Evolutionary conservation across 2,113 vertebrate genomes (phyloP).

Genomic region (Arizona elegans): DNA sequence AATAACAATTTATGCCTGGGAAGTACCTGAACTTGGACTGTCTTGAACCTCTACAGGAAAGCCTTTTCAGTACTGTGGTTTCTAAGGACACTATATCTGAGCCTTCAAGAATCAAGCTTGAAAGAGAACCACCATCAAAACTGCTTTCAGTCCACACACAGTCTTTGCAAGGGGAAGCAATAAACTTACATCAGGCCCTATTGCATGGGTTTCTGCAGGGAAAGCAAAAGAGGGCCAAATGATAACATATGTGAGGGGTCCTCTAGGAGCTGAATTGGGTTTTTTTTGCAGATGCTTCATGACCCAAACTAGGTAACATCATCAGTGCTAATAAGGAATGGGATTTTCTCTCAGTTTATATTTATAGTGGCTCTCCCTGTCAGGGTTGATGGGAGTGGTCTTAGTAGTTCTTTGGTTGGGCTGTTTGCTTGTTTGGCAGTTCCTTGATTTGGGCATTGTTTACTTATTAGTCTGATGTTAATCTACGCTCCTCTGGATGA

Average conservation of each 20-base stretch:
- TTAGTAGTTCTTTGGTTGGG: neutral
- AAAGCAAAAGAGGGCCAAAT: neutral
- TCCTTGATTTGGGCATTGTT: neutral
- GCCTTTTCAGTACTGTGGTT: neutral
- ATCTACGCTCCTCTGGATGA: neutral
- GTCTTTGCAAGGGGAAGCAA: neutral
- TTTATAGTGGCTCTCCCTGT: neutral
- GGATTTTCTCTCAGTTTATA: neutral
- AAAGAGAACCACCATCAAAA: neutral
- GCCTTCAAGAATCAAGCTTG: neutral
- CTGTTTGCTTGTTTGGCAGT: neutral
- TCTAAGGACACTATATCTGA: neutral
- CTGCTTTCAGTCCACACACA: neutral
- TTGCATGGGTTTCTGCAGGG: neutral
- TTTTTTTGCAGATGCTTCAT: neutral
- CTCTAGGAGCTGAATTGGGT: neutral
- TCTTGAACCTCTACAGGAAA: neutral
- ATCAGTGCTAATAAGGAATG: neutral
- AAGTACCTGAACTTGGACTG: neutral
- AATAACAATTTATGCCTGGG: neutral
- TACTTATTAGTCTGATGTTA: neutral
- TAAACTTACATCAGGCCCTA: neutral
- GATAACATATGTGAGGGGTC: neutral
- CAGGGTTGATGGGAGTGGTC: neutral
- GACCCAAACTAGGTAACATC: neutral